These are phyloP conservation scores for Drosophila tani DNA, from an alignment of 1,140 invertebrate genomes.

Conservation along the genomic window DNA sequence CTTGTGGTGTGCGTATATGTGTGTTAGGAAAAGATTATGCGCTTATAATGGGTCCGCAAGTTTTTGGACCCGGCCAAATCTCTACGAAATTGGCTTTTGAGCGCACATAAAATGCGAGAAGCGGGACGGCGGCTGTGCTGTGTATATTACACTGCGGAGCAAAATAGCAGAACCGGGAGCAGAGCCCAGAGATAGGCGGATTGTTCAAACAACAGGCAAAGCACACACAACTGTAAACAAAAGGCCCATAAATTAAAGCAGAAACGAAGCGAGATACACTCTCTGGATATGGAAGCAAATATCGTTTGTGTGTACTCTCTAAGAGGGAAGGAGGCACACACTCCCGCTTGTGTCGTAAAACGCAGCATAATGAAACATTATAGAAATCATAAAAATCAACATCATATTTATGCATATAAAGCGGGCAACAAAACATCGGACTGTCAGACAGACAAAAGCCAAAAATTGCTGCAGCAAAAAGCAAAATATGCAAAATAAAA, in stretches of 20 bases:
- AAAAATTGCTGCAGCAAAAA: slow-evolving; percentile 53
- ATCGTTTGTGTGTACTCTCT: slow-evolving; percentile 24
- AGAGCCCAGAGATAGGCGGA: slow-evolving; percentile 56
- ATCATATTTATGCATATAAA: slow-evolving; percentile 78
- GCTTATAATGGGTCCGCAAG: slow-evolving; percentile 82
- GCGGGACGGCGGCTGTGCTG: slow-evolving; percentile 32
- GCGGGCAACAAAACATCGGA: slow-evolving; percentile 37
- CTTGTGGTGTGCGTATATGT: slow-evolving; percentile 35
- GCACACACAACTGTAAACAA: slow-evolving; percentile 39
- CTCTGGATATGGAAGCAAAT: slow-evolving; percentile 11
- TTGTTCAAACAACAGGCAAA: slow-evolving; percentile 46
- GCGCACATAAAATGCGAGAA: slow-evolving; percentile 80
- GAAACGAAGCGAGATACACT: slow-evolving; percentile 68
- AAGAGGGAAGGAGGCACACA: slow-evolving; percentile 7
- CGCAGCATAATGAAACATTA: slow-evolving; percentile 82
- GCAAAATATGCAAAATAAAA: slow-evolving; percentile 53
- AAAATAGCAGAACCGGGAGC: slow-evolving; percentile 48
- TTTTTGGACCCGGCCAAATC: slow-evolving; percentile 69
- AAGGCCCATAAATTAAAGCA: slow-evolving; percentile 71
- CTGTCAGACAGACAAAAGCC: slow-evolving; percentile 51
- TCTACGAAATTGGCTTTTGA: slow-evolving; percentile 83
- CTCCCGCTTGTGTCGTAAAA: slow-evolving; percentile 77
- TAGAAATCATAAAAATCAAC: slow-evolving; percentile 83
- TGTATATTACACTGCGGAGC: slow-evolving; percentile 71
- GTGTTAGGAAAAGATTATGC: slow-evolving; percentile 80